Evolutionary conservation across 2,113 vertebrate genomes (phyloP).

Genomic region (Peromyscus polionotus): DNA sequence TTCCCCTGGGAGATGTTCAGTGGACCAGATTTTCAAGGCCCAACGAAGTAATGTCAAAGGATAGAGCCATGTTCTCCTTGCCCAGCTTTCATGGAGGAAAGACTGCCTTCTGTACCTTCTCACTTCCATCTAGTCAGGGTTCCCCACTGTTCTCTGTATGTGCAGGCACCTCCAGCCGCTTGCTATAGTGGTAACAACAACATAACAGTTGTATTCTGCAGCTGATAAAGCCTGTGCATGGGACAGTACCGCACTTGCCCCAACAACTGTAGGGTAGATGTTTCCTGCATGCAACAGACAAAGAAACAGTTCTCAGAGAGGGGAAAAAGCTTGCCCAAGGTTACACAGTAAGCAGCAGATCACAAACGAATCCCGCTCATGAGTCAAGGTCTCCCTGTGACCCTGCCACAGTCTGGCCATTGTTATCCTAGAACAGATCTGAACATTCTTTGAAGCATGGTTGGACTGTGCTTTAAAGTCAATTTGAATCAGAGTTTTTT

Average conservation of each 20-base stretch:
- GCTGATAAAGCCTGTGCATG: conserved; percentile 55
- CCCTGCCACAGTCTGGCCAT: background rate
- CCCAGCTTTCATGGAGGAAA: background rate
- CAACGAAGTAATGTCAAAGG: background rate
- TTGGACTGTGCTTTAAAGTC: conserved; percentile 40
- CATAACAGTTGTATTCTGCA: conserved; percentile 62
- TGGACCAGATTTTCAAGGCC: conserved; percentile 36
- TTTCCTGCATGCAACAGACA: conserved; percentile 53
- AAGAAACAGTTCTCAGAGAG: conserved; percentile 71
- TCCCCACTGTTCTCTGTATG: background rate
- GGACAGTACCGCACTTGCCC: conserved; percentile 50
- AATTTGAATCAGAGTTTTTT: background rate
- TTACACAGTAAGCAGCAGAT: conserved; percentile 67
- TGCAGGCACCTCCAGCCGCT: background rate
- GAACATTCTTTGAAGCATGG: background rate
- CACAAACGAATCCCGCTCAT: background rate
- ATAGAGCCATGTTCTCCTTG: background rate
- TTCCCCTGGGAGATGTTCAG: conserved; percentile 41
- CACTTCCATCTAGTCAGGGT: background rate
- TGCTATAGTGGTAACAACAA: background rate
- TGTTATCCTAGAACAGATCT: background rate
- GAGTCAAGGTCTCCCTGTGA: conserved; percentile 24
- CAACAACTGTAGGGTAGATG: conserved; percentile 66
- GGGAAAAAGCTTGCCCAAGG: conserved; percentile 59
- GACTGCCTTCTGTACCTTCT: background rate